Conservation (phyloP, 2,113 vertebrate genomes). For the Podarcis raffonei region DNA sequence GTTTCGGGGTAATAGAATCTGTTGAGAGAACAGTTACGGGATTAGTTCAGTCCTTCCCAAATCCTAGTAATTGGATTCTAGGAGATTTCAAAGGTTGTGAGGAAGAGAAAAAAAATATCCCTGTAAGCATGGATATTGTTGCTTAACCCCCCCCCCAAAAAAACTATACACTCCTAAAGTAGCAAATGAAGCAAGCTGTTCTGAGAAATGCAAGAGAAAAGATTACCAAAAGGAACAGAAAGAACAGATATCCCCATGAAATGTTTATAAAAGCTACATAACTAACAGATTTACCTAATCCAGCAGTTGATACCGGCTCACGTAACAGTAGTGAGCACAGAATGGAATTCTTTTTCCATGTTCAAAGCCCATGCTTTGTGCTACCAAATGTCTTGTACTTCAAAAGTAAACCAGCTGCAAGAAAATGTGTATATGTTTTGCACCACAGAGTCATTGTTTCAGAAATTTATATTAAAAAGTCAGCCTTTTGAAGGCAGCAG, state of each 20-base stretch:
- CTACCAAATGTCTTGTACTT: neutral
- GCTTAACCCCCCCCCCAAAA: neutral
- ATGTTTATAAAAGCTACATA: constrained; percentile 25
- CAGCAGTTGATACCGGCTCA: neutral
- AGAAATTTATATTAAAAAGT: neutral
- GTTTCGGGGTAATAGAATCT: constrained; percentile 25
- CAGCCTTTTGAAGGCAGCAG: neutral
- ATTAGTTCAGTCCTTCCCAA: constrained; percentile 18
- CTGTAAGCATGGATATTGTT: constrained; percentile 8
- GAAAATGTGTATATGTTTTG: neutral
- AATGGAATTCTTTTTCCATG: neutral
- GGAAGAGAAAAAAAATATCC: neutral
- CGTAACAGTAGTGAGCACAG: neutral
- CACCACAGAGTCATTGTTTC: too few species aligned
- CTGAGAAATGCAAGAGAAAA: constrained; percentile 1
- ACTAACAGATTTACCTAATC: constrained; percentile 21
- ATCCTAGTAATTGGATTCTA: constrained; percentile 35
- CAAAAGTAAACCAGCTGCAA: neutral
- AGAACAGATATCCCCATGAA: constrained; percentile 3
- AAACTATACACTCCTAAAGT: neutral
- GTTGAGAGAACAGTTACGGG: constrained; percentile 22
- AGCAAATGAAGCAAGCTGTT: constrained; percentile 10
- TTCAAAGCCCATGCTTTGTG: neutral
- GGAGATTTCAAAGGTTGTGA: constrained; percentile 10
- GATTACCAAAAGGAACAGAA: constrained; percentile 5